Evolutionary conservation across 2,113 vertebrate species (phyloP).

Genomic region (Todiramphus chloris): DNA sequence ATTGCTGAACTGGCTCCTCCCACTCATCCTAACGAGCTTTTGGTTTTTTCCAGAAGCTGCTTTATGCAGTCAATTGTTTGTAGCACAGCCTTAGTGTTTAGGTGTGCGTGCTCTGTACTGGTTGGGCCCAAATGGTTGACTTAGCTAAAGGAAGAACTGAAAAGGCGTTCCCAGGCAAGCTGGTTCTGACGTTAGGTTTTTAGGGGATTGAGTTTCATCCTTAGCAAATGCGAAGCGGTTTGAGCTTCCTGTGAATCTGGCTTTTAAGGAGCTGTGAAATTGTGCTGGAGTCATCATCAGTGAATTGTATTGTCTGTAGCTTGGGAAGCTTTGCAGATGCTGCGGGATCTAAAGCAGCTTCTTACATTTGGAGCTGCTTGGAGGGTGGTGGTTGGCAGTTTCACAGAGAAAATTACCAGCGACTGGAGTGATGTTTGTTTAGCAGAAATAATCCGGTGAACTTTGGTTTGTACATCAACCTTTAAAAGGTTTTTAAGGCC

Average conservation of each 20-base stretch:
- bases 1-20: background rate
- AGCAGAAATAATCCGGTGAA: background rate
- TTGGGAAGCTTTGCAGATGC: background rate
- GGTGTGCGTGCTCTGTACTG: background rate
- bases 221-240: background rate
- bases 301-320: background rate
- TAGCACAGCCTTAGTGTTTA: background rate
- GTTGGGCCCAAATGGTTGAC: background rate
- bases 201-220: background rate
- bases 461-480: background rate
- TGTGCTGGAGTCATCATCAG: background rate
- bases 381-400: background rate
- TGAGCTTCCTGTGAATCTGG: background rate
- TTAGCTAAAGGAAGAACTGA: background rate
- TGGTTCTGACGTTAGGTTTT: background rate
- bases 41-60: background rate
- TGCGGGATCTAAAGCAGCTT: background rate
- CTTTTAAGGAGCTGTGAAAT: background rate
- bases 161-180: background rate
- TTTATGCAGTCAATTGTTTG: background rate
- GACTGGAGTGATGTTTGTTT: background rate
- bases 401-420: accelerated
- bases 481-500: background rate
- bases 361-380: background rate
- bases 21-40: accelerated